Conservation (phyloP, 1,140 invertebrate species). For the Wasmannia auropunctata region DNA sequence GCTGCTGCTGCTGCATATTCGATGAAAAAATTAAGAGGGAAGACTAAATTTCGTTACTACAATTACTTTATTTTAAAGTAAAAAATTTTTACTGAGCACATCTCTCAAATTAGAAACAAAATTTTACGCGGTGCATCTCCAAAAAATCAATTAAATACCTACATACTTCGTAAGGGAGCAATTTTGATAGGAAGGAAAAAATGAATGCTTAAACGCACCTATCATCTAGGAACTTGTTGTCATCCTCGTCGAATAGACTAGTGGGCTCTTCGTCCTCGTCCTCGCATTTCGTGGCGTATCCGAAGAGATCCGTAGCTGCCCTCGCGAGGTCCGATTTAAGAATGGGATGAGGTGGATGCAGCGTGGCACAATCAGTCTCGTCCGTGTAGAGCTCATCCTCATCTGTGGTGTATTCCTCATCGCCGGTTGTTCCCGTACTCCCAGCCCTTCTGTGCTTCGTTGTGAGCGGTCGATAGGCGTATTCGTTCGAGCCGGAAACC, state of each 20-base stretch:
- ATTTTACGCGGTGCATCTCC: not conserved
- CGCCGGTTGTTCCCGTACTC: constrained; percentile 86
- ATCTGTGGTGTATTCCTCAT: constrained; percentile 86
- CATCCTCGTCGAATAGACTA: constrained; percentile 82
- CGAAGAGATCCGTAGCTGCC: constrained; percentile 82
- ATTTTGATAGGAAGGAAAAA: not conserved
- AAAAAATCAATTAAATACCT: not conserved
- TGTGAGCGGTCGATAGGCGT: constrained; percentile 81
- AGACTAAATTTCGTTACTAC: not conserved
- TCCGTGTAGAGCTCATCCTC: constrained; percentile 85
- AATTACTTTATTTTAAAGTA: not conserved
- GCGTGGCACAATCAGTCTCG: constrained; percentile 81
- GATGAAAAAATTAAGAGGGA: not conserved
- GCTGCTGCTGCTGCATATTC: not conserved
- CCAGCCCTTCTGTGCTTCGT: constrained; percentile 85
- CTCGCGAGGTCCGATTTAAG: constrained; percentile 81
- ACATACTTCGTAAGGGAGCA: not conserved
- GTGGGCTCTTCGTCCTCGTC: constrained; percentile 79
- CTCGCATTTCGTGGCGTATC: constrained; percentile 73
- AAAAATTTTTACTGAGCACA: not conserved
- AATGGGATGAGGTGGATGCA: constrained; percentile 79
- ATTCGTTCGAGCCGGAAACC: constrained; percentile 75
- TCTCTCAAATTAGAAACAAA: not conserved
- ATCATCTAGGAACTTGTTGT: constrained; percentile 74
- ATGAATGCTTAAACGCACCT: constrained; percentile 63